Conservation (phyloP, 2,888 invertebrate genomes). For the Diarsia brunnea region DNA sequence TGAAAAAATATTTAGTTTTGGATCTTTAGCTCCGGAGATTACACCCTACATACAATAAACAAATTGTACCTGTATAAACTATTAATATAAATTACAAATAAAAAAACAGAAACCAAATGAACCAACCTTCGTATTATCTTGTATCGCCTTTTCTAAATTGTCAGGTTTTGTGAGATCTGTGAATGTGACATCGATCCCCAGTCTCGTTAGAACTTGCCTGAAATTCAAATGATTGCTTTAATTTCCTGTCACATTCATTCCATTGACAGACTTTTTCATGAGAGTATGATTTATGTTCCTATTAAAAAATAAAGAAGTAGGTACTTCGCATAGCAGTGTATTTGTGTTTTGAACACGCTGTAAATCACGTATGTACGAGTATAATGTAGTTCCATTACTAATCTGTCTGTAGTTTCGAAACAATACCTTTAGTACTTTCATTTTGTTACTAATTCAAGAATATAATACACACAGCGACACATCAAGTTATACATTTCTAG, state of each 20-base stretch:
- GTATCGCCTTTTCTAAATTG: constrained; percentile 93
- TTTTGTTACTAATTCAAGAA: not conserved
- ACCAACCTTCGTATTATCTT: constrained; percentile 78
- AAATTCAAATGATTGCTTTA: constrained; percentile 77
- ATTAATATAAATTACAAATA: no score
- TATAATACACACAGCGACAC: no score
- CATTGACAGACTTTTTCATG: not conserved
- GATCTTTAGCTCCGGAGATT: no score
- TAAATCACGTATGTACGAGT: not conserved
- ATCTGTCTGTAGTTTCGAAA: not conserved
- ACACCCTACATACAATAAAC: no score
- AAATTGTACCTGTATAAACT: no score
- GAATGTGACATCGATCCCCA: constrained; percentile 94
- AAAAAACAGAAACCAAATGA: not conserved
- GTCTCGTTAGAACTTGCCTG: constrained; percentile 90
- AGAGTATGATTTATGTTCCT: constrained; percentile 8
- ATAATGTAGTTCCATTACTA: not conserved
- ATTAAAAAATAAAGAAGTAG: not conserved
- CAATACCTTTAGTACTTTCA: not conserved
- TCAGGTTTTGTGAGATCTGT: constrained; percentile 94
- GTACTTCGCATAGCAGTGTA: no score
- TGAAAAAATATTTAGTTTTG: no score
- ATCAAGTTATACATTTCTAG: no score
- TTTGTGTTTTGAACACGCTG: not conserved
- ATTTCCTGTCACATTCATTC: constrained; percentile 1